Percentiles rank a stretch among this genome's conserved stretches.
Conservation (phyloP, 53 echinoderm and acorn worm genomes). For the Echinometra lucunter region DNA sequence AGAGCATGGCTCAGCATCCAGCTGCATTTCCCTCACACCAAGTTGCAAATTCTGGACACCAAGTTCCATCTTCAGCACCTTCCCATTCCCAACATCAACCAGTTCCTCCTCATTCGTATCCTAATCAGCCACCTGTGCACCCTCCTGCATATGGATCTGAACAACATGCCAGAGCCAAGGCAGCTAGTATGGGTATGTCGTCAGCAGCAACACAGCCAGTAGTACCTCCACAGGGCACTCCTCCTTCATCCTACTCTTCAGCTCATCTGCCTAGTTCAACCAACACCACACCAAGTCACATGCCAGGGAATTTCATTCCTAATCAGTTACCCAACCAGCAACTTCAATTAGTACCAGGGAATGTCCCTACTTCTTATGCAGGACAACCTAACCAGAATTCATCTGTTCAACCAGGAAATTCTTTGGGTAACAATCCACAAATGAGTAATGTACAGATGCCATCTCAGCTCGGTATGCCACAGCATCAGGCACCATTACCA, state of each 20-base stretch:
- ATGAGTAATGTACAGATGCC: constrained; percentile 49
- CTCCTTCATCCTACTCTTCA: constrained; percentile 59
- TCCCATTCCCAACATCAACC: constrained; percentile 49
- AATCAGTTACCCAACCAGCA: constrained; percentile 58
- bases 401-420: neutral
- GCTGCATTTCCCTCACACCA: neutral
- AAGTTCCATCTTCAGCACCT: constrained; percentile 1
- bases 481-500: constrained; percentile 36
- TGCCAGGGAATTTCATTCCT: constrained; percentile 36
- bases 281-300: constrained; percentile 54
- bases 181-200: constrained; percentile 57
- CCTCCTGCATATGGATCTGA: constrained; percentile 62
- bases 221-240: neutral
- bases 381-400: constrained; percentile 16
- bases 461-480: constrained; percentile 60
- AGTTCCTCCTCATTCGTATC: neutral
- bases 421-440: constrained; percentile 46
- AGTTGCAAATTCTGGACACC: constrained; percentile 13
- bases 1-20: neutral
- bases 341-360: constrained; percentile 25
- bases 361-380: neutral
- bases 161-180: constrained; percentile 60
- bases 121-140: neutral
- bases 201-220: neutral
- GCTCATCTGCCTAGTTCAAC: constrained; percentile 58